These are phyloP conservation scores for Allacma fusca DNA, from an alignment of 2,888 invertebrate genomes.

Conservation along the genomic window DNA sequence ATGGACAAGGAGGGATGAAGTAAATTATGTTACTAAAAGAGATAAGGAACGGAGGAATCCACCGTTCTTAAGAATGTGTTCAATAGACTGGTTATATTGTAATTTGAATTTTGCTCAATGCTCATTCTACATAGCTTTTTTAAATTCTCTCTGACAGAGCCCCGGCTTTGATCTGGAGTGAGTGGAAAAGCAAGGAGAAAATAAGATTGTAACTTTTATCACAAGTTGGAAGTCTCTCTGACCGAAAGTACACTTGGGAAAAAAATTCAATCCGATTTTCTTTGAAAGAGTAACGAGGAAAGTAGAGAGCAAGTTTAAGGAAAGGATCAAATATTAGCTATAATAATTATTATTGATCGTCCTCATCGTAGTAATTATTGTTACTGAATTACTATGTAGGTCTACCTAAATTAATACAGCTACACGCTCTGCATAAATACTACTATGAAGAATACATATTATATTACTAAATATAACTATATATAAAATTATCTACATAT, in stretches of 20 bases:
- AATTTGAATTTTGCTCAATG: conserved; percentile 42
- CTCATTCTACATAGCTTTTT: conserved; percentile 30
- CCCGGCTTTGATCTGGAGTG: conserved; percentile 23
- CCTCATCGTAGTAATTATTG: not conserved
- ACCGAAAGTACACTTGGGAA: too few species aligned
- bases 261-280: too few species aligned
- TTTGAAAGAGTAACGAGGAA: not conserved
- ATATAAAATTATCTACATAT: too few species aligned
- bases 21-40: conserved; percentile 9
- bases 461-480: too few species aligned
- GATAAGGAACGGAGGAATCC: conserved; percentile 10
- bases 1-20: not conserved
- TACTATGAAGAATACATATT: too few species aligned
- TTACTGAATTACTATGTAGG: not conserved
- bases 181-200: conserved; percentile 43
- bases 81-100: conserved; percentile 42
- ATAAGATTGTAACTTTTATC: not conserved
- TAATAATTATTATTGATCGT: not conserved
- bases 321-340: not conserved
- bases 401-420: too few species aligned
- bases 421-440: too few species aligned
- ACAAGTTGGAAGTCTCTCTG: conserved; percentile 2
- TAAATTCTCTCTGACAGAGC: not conserved
- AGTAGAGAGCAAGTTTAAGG: not conserved
- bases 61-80: conserved; percentile 34